A percentile compares a stretch with the other conserved stretches of the same genome.
Conservation (phyloP, 2,888 invertebrate genomes). For the Argyra leucocephala region DNA sequence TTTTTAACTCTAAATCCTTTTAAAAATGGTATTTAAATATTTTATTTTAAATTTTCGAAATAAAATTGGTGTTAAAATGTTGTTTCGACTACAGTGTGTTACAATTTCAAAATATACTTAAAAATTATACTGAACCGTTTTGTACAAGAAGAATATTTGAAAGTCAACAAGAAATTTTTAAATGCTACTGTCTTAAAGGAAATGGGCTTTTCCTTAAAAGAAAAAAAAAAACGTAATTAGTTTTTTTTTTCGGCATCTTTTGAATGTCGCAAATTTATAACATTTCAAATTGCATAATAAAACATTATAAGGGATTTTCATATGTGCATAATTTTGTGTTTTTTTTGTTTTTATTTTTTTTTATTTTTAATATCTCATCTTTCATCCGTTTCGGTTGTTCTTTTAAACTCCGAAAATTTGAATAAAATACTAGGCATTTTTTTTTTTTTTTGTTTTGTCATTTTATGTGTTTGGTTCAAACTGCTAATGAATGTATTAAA, state of each 20-base stretch:
- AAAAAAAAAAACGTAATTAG: not conserved
- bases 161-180: not conserved
- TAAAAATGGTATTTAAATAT: too few species aligned
- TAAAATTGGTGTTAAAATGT: too few species aligned
- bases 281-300: not conserved
- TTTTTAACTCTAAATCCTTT: too few species aligned
- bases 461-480: too few species aligned
- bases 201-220: not conserved
- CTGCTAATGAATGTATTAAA: not conserved
- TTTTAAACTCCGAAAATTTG: not conserved
- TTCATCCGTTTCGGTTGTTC: not conserved
- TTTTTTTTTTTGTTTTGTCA: too few species aligned
- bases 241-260: not conserved
- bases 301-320: too few species aligned
- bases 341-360: not conserved
- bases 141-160: too few species aligned
- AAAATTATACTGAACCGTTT: too few species aligned
- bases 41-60: too few species aligned
- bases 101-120: too few species aligned
- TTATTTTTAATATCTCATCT: not conserved
- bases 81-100: too few species aligned
- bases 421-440: too few species aligned
- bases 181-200: not conserved
- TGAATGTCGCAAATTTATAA: slow-evolving; percentile 3
- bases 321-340: not conserved